Conservation (phyloP, 2,797 vertebrate species). For the Poecilia wingei region DNA sequence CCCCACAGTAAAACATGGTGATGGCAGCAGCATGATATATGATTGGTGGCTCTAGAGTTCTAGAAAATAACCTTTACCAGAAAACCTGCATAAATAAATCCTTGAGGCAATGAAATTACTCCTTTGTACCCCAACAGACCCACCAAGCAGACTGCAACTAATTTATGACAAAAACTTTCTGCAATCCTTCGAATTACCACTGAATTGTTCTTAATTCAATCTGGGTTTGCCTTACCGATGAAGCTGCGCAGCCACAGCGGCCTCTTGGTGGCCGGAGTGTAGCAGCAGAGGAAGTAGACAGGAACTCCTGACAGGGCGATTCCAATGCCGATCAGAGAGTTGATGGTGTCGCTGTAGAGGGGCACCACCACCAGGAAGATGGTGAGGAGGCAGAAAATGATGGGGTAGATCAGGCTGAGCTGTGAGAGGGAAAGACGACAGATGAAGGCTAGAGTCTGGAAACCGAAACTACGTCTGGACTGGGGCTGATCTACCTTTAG, state of each 20-base stretch:
- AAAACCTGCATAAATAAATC: background rate
- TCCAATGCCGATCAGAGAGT: slow-evolving; percentile 89
- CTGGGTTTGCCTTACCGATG: slow-evolving; percentile 78
- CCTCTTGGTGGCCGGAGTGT: slow-evolving; percentile 82
- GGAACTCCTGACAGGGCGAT: slow-evolving; percentile 91
- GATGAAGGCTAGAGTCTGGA: background rate
- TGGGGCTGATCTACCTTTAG: slow-evolving; percentile 82
- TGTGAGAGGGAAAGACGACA: slow-evolving; percentile 52
- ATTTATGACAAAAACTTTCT: background rate
- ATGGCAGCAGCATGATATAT: background rate
- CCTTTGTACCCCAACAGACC: background rate
- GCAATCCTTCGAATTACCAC: background rate
- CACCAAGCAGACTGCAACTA: background rate
- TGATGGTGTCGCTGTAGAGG: slow-evolving; percentile 90
- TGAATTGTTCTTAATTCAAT: background rate
- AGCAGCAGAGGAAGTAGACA: slow-evolving; percentile 88
- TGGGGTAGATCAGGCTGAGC: slow-evolving; percentile 89
- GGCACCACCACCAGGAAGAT: slow-evolving; percentile 92
- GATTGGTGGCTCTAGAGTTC: background rate
- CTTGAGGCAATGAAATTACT: background rate
- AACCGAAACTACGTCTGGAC: no score
- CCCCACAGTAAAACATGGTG: background rate
- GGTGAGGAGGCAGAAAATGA: slow-evolving; percentile 90
- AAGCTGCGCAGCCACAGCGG: slow-evolving; percentile 77
- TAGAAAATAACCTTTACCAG: background rate